Base-by-base conservation (phyloP, 2,888 invertebrate species). In the Caenorhabditis japonica region DNA sequence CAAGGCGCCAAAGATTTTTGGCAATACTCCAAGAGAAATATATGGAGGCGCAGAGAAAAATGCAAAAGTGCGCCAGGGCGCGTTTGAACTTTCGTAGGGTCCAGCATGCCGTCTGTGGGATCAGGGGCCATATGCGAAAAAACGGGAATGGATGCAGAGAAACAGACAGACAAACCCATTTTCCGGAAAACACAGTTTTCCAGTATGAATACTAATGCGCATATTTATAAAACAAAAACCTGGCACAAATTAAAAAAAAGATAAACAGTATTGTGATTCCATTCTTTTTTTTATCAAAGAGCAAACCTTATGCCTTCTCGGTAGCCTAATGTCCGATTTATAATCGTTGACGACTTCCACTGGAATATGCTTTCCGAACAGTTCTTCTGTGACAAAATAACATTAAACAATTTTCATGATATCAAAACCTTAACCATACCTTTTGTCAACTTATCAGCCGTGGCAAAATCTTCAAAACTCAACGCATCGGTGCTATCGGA, bases 311-410 rank as follows among this genome's bases (percentile, higher is more conserved):
- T 77, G 76, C 33, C 75, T 23, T 41, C 74, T 43, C 12, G 75
- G 66, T 17, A 73, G 62, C 52, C 85, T 66, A 39, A 86, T 86
- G 52, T 86, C 86, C 4, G 84, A 75, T 19, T 78, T 76, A 72
- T 79, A 82, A 4, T 80, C 77, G 47, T 85, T 84, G 10, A 85
- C 80, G 17, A 83, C 80, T 76, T 85, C 85, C 27, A 85, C 75
- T 2, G 84, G 83, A 36, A 81, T 78, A 39, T 81, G 78, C 33
- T 83, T 77, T 1, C 77, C 75, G 49, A 73, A 83, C 0, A 84
- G 51, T 38, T 84, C 84, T 23, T 84, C 84, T 84, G 62, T 33
- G 79, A 58, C 30, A 12, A 19, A 2, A 36, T 30, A 7, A 7
- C 30, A n/a, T n/a, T n/a, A 51, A 41, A 15, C 12, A 2, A 4